Conservation (phyloP, 2,113 vertebrate genomes). For the Microtus richardsoni region DNA sequence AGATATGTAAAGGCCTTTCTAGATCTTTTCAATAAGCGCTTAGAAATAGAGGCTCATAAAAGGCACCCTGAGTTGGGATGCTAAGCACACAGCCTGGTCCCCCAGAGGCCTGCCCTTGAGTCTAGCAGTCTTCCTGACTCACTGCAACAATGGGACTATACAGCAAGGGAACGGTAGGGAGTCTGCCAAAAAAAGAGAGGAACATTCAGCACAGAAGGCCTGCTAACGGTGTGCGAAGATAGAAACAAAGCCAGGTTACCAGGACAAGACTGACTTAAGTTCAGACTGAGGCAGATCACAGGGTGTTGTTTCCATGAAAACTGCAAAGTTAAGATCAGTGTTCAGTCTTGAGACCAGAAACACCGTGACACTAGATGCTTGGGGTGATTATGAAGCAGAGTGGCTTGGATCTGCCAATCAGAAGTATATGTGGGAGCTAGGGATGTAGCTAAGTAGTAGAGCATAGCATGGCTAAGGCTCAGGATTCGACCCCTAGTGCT, state of each 20-base stretch:
- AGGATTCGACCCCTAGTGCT: not conserved
- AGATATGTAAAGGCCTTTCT: not conserved
- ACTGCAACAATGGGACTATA: not conserved
- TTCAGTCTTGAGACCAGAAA: not conserved
- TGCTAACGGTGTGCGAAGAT: not conserved
- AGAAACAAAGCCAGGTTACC: not conserved
- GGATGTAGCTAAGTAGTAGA: not conserved
- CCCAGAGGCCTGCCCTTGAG: not conserved
- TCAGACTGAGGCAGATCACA: not conserved
- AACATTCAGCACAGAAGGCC: not conserved
- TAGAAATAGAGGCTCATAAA: not conserved
- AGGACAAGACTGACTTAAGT: not conserved
- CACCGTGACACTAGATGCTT: not conserved
- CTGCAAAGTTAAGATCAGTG: not conserved
- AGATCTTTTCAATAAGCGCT: constrained; percentile 28
- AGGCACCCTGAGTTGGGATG: not conserved
- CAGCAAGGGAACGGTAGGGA: not conserved
- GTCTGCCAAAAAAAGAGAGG: not conserved
- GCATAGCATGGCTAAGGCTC: not conserved
- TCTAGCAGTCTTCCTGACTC: not conserved
- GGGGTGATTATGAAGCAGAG: not conserved
- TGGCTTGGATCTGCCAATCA: not conserved
- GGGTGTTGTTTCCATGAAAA: constrained; percentile 1
- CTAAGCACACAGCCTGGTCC: not conserved
- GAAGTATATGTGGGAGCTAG: not conserved